Percentiles rank a stretch among this genome's conserved stretches.
Evolutionary conservation across 2,797 vertebrate species (phyloP).

Genomic region (Hypotaenidia okinawae): DNA sequence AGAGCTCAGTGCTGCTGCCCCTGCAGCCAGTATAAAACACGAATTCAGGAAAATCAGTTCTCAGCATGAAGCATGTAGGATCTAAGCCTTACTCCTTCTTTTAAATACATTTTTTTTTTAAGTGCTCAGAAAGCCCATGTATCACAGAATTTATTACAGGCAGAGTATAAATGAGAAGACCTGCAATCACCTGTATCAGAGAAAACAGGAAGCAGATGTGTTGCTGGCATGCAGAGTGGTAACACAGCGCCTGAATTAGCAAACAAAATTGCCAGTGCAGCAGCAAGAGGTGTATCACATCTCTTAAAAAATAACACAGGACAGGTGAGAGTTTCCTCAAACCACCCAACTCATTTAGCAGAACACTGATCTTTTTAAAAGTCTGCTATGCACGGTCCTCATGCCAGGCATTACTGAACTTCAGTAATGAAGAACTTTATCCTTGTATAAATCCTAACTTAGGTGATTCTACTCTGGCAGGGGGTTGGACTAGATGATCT

Average conservation of each 20-base stretch:
- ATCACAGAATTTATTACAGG: background rate
- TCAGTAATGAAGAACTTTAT: background rate
- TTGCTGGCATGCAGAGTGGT: background rate
- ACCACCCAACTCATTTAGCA: background rate
- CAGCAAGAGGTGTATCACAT: background rate
- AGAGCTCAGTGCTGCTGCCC: background rate
- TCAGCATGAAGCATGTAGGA: background rate
- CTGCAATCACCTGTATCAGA: background rate
- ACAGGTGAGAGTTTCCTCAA: background rate
- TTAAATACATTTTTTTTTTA: background rate
- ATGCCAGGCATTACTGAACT: background rate
- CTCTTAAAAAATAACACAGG: background rate
- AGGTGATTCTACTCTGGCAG: too few species aligned
- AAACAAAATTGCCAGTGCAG: background rate
- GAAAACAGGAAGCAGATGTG: slow-evolving; percentile 59
- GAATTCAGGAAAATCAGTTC: background rate
- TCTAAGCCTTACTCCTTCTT: background rate
- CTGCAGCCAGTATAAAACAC: background rate
- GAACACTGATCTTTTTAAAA: background rate
- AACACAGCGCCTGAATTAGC: background rate
- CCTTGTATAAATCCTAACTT: background rate
- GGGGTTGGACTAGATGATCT: too few species aligned
- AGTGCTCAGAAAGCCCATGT: too few species aligned
- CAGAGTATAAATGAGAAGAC: background rate
- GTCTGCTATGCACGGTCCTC: background rate